Evolutionary conservation across 2,113 vertebrate species (phyloP), one percentile per base, ranked within the genome.

Genomic region (Corvus cornix): DNA sequence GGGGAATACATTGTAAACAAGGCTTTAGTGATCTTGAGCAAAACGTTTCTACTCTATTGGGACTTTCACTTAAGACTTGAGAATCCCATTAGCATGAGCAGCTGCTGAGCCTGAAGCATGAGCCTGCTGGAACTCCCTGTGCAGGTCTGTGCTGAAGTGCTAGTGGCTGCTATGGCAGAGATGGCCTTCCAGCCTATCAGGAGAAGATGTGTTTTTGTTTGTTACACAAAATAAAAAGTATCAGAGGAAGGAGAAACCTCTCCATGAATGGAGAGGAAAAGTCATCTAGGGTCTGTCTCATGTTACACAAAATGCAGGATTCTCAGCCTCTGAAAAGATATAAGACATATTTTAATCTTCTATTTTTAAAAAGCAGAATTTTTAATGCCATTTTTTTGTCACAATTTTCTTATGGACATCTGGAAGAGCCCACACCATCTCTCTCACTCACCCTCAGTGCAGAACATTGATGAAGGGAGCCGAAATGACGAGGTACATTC

Each of bases 401-500:
- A 70, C 6, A 6, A 22, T 37, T 55, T 76, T 76, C 9, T 79
- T 70, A 69, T 3, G 30, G 55, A 49, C 21, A 39, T 67, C 33
- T n/a, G 10, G 3, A 52, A 63, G 22, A 52, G 5, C 27, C 16
- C 11, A 2, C 6, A n/a, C 16, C 2, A 4, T 48, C 20, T 69
- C 31, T 23, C 24, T 58, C 23, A 10, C 20, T 67, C 33, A 13
- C 2, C 3, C 7, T 3, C 30, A 16, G 37, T 51, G 35, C 35
- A 30, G 13, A 87, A 60, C 7, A 44, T 4, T 26, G 20, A 56
- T 1, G 3, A 19, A 72, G 30, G 17, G 27, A 81, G 37, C 0
- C 0, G 2, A 51, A 24, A 39, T 22, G 24, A 39, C 0, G 0
- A 84, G 27, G 7, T 49, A 35, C 6, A 10, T 41, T 60, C 27